Conservation (phyloP, 2,113 vertebrate genomes). For the Archilochus colubris region DNA sequence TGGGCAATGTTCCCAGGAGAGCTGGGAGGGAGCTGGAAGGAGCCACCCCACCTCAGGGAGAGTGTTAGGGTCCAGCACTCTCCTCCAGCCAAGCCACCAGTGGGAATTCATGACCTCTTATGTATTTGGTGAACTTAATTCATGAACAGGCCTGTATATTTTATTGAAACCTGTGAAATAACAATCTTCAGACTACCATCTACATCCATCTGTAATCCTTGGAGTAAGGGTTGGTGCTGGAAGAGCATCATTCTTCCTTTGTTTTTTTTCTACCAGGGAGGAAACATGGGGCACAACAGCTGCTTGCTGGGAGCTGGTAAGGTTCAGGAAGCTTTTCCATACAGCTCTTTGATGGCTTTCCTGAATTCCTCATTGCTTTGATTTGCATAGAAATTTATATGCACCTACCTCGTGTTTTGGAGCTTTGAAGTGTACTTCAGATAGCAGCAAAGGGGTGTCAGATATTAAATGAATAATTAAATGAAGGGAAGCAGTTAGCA, state of each 20-base stretch:
- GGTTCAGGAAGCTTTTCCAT: neutral
- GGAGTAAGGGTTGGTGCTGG: neutral
- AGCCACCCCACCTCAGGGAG: neutral
- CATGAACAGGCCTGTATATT: neutral
- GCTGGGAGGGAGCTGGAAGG: neutral
- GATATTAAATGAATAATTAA: slow-evolving; percentile 30
- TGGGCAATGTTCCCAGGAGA: accelerated
- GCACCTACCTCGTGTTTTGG: neutral
- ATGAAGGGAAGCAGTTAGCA: neutral
- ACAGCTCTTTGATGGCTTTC: neutral
- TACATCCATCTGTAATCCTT: neutral
- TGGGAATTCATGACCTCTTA: accelerated
- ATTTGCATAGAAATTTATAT: neutral
- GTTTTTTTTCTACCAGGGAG: neutral
- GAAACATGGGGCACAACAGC: neutral
- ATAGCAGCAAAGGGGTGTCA: neutral
- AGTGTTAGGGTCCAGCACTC: neutral
- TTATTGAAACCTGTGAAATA: neutral
- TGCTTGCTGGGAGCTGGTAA: neutral
- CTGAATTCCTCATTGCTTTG: neutral
- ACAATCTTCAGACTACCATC: neutral
- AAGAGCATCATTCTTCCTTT: neutral
- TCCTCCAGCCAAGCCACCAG: neutral
- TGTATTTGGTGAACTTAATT: neutral
- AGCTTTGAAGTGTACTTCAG: slow-evolving; percentile 8